Base-by-base conservation (phyloP, 2,797 vertebrate genomes). In the Girardinus metallicus region DNA sequence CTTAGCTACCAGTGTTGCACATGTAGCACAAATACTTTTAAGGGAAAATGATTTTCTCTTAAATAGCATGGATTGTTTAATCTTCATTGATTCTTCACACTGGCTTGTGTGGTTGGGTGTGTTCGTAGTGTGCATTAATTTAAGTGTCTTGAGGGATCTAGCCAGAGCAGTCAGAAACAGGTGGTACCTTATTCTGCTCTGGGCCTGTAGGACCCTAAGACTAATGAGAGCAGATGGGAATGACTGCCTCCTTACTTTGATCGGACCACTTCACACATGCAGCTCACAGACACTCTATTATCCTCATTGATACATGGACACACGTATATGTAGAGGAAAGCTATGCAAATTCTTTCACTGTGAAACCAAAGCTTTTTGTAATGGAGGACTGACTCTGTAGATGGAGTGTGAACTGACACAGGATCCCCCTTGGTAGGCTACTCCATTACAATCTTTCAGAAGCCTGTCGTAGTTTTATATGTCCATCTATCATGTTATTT, bases 161-260 rank as follows among this genome's bases (percentile, higher is more conserved):
- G 70, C 77, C 64, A 23, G 75, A 57, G 78, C 74, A 81, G 80
- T 83, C 74, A 80, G 80, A 74, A 79, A 92, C 89, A 92, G 88
- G 88, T 93, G 83, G 34, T 77, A 72, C 68, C 77, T 75, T 39
- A 74, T 8, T 41, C 64, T 23, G 5, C 64, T 68, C 36, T 39
- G 64, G 36, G 18, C 36, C 9, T 39, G 64, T 39, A 66, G 64
- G 34, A 79, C 76, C 76, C 16, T 77, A 79, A 93, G 89, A 94
- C 89, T 93, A 95, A 95, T 94, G 93, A 94, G 91, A 93, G 90
- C 95, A 95, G 94, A 91, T 94, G 94, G 87, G 88, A 88, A 79
- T 80, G 85, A 84, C 88, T 71, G 39, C 77, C 87, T 90, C 82
- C 86, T 84, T 77, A 83, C 92, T 94, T 94, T 94, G 92, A 94